Evolutionary conservation across 92 coral and sea anemone species (phyloP).

Genomic region (Pocillopora grandis): DNA sequence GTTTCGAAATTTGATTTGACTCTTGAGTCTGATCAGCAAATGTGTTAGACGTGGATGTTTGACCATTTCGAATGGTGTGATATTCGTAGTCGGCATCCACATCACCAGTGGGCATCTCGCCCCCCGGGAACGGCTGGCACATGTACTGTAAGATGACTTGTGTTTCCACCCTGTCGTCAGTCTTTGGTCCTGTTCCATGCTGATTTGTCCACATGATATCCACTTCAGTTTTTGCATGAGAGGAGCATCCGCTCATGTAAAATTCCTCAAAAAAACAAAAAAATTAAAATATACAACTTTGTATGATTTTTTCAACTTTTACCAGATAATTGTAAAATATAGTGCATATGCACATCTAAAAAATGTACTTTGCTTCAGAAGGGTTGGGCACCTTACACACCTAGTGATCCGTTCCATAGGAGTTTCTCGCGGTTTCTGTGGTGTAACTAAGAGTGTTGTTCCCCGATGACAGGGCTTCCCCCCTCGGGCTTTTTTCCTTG

Average conservation of each 20-base stretch:
- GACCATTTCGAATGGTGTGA: neutral
- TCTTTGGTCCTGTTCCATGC: conserved; percentile 45
- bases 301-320: neutral
- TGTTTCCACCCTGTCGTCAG: conserved; percentile 46
- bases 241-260: conserved; percentile 28
- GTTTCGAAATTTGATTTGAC: neutral
- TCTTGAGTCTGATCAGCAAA: neutral
- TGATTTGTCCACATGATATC: conserved; percentile 64
- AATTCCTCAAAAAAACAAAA: conserved; percentile 9
- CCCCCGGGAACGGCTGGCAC: too few species aligned
- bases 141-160: conserved; percentile 51
- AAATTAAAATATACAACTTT: neutral
- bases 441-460: neutral
- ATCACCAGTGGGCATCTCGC: too few species aligned
- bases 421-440: neutral
- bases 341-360: neutral
- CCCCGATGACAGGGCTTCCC: neutral
- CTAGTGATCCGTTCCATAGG: neutral
- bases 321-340: neutral
- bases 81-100: too few species aligned
- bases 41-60: neutral
- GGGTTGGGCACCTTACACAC: neutral
- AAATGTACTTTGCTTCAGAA: neutral
- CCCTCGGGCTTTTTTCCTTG: neutral
- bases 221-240: neutral